Conservation (phyloP, 2,113 vertebrate genomes). For the Empidonax traillii region DNA sequence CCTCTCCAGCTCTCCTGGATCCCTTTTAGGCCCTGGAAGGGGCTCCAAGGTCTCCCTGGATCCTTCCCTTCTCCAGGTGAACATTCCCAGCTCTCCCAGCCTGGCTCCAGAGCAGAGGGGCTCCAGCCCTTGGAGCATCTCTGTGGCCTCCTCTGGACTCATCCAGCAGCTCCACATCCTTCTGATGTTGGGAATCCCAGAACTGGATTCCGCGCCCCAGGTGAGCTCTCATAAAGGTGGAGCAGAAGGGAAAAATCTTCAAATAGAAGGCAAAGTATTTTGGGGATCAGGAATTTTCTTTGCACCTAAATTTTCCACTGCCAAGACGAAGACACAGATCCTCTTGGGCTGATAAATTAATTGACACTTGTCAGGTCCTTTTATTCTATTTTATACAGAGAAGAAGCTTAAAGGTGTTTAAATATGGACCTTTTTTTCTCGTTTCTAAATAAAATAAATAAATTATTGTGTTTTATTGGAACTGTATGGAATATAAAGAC, state of each 20-base stretch:
- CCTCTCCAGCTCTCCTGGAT: not conserved
- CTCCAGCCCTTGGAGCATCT: not conserved
- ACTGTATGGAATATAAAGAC: not conserved
- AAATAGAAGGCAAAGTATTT: not conserved
- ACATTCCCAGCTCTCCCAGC: not conserved
- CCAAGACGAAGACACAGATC: not conserved
- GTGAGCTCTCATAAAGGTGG: not conserved
- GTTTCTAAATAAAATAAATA: not conserved
- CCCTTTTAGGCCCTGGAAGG: not conserved
- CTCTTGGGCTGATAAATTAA: not conserved
- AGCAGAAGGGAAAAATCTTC: not conserved
- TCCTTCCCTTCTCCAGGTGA: fast-evolving
- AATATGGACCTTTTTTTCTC: not conserved
- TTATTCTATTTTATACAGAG: not conserved
- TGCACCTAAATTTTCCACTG: not conserved
- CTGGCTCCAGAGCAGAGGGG: not conserved
- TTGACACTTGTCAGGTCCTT: not conserved
- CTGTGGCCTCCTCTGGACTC: fast-evolving
- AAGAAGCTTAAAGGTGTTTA: not conserved
- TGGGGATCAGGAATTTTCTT: not conserved
- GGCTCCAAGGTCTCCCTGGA: not conserved
- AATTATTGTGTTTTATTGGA: not conserved
- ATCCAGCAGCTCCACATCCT: not conserved
- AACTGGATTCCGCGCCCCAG: not conserved
- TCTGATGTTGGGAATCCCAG: not conserved